Base-by-base conservation (phyloP, 1,140 invertebrate genomes). In the Neelides sp. region DNA sequence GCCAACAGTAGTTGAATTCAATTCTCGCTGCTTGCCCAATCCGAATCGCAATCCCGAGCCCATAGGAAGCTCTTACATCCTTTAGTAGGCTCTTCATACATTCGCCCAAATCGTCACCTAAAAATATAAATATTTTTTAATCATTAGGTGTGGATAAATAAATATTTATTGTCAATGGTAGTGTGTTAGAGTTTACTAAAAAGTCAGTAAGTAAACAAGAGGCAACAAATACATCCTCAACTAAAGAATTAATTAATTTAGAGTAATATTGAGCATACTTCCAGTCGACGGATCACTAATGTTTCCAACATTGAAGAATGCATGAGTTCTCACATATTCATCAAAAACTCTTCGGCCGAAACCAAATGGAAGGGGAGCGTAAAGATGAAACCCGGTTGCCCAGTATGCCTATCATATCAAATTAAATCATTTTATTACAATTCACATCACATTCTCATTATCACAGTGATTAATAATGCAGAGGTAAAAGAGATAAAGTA, bases 1-100 rank as follows among this genome's bases (percentile, higher is more conserved):
- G 85, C 43, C 82, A 64, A 65, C 79, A 81, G 67, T 88, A 88
- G 69, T 92, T 93, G 7, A 93, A 71, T 72, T 93, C 90, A 15
- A 91, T 66, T 48, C 87, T 69, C 12, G 85, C 87, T 36, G 81
- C 71, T 39, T 81, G 74, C 3, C 80, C 85, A 12, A 93, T 63
- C 55, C 79, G 73, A 54, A 92, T 69, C 4, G 80, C 82, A n/a
- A 89, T 66, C 24, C 86, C 87, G 19, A 78, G 64, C 15, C 86
- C 85, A 58, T 73, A 73, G 1, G 83, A 71, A 49, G 79, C 68
- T 28, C 83, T 50, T 27, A 64, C 62, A 35, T 63, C 50, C 4
- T 58, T 57, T 13, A 64, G 19, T 20, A 71, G 50, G 0, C 52
- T 59, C 23, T 54, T 47, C n/a, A 62, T 48, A 47, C 63, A 66